These are phyloP conservation scores for Desoria tigrina DNA, from an alignment of 2,888 invertebrate species.

Conservation along the genomic window DNA sequence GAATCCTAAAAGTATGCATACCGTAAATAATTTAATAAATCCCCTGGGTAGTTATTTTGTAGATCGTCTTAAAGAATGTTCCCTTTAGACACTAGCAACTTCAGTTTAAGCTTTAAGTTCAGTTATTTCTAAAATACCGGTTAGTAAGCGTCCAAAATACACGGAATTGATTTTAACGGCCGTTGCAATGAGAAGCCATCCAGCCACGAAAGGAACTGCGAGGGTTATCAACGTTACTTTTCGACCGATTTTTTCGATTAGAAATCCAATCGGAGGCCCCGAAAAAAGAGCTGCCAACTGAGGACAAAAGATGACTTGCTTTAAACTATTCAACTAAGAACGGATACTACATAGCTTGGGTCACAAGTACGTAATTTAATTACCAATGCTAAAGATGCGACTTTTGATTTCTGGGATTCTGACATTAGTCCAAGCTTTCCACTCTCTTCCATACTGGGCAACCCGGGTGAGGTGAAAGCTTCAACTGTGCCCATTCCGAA, in stretches of 20 bases:
- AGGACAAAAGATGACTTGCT: background rate
- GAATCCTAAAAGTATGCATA: slow-evolving; percentile 66
- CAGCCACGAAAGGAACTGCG: slow-evolving; percentile 56
- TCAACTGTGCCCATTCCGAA: slow-evolving; percentile 49
- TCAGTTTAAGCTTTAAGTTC: background rate
- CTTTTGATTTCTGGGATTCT: slow-evolving; percentile 60
- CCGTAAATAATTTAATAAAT: background rate
- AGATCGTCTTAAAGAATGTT: too few species aligned
- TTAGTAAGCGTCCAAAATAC: slow-evolving; percentile 58
- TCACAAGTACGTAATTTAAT: background rate
- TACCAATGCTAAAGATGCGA: slow-evolving; percentile 61
- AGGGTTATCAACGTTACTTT: slow-evolving; percentile 29
- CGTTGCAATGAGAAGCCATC: slow-evolving; percentile 56
- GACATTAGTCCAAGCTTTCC: slow-evolving; percentile 56
- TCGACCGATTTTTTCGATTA: slow-evolving; percentile 38
- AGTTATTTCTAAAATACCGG: slow-evolving; percentile 13
- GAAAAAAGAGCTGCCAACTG: slow-evolving; percentile 43
- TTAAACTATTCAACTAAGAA: background rate
- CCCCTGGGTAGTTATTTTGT: background rate
- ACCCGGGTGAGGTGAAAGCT: slow-evolving; percentile 40
- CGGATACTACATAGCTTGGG: too few species aligned
- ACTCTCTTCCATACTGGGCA: slow-evolving; percentile 33
- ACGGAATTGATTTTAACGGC: slow-evolving; percentile 56
- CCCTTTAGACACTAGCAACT: background rate
- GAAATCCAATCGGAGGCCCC: slow-evolving; percentile 39